phyloP scores from a whole-genome alignment of 2,113 vertebrate species.

The Tychaedon coryphoeus region DNA sequence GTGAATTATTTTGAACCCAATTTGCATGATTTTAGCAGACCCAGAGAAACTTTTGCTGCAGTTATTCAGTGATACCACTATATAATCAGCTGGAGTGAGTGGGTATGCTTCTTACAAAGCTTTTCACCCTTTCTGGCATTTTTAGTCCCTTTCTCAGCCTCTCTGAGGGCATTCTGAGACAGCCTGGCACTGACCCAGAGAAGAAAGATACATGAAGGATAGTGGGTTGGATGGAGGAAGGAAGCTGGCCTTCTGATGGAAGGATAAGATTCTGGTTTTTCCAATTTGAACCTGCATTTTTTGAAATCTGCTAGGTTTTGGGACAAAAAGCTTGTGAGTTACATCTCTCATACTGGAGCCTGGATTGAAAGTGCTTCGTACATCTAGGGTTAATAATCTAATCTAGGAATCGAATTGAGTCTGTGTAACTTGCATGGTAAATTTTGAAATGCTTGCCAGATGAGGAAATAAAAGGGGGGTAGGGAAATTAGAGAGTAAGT shows the following conservation, averaged over 20 bases:
- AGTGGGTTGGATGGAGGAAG: background rate
- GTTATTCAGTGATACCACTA: background rate
- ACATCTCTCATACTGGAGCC: background rate
- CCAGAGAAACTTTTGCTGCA: background rate
- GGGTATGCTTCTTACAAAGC: background rate
- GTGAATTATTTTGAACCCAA: background rate
- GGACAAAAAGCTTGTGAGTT: background rate
- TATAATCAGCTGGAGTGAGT: background rate
- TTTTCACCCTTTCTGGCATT: background rate
- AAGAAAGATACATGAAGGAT: background rate
- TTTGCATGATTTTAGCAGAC: background rate
- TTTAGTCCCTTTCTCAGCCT: background rate
- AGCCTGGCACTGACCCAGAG: background rate
- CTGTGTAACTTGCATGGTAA: background rate
- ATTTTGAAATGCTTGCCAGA: background rate
- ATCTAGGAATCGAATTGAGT: background rate
- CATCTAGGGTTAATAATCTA: background rate
- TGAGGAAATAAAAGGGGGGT: background rate
- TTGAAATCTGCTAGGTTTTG: background rate
- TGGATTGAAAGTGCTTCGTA: background rate
- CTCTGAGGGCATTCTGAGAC: background rate
- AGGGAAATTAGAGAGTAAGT: background rate
- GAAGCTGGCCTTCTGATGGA: background rate
- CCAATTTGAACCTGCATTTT: background rate
- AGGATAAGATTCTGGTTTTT: background rate